Evolutionary conservation across 2,797 vertebrate species (phyloP), one percentile per base, ranked within the genome.

Genomic region (Chelmon rostratus): DNA sequence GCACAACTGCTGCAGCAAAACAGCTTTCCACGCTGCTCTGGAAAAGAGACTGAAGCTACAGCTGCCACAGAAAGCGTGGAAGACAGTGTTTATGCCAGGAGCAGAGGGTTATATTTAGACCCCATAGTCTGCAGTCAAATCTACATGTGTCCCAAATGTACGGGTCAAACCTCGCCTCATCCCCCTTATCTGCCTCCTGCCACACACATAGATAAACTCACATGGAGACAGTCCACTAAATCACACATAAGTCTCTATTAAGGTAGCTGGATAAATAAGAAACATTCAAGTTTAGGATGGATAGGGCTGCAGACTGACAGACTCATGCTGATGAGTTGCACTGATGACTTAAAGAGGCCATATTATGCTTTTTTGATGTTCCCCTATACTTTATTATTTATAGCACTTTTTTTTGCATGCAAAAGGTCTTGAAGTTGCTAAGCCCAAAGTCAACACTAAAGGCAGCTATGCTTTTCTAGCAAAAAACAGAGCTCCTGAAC

Each of bases 31-130:
- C 78, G 59, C 59, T 68, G 66, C 50, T 56, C 47, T 52, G 42
- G 28, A 68, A 79, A 79, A 8, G 0, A 75, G 69, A 69, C 19
- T 57, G 25, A 53, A 79, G 65, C 59, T 68, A 28, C 72, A 78
- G 73, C 71, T 71, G 65, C 58, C 65, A 71, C 13, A 76, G 15
- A 63, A 66, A 64, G 54, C 65, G 44, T 0, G 42, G 73, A 75
- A 77, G 54, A 65, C 69, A 23, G 46, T 83, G 83, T 86, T 88
- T 68, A 83, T 79, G 80, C 84, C 80, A 73, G 23, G 33, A 89
- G 82, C 86, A 68, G 1, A 3, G 31, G 46, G 71, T 83, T 87
- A 88, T 81, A 84, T 86, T 84, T 88, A 88, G 82, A 28, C n/a
- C 8, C 6, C 19, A 47, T 18, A 77, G 53, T 83, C 67, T 78